These are phyloP conservation scores for Hippocampus kuda DNA, from an alignment of 2,797 vertebrate genomes.

Conservation along the genomic window DNA sequence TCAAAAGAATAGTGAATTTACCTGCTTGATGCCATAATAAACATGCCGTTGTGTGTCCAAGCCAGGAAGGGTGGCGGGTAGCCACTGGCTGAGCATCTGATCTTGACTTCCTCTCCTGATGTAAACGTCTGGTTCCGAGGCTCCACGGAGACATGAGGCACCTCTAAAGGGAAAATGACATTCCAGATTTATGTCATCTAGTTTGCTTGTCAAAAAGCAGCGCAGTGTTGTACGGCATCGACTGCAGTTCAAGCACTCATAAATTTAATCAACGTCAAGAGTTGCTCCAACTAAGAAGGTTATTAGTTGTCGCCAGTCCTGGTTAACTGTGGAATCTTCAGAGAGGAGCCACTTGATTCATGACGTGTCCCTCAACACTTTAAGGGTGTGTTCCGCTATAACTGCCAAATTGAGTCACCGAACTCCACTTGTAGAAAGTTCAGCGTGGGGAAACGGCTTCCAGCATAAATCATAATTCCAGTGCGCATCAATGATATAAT, in stretches of 20 bases:
- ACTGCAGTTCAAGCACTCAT: background rate
- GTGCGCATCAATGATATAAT: constrained; percentile 6
- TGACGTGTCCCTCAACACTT: constrained; percentile 42
- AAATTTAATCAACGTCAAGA: background rate
- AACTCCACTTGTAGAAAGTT: constrained; percentile 16
- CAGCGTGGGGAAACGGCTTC: constrained; percentile 11
- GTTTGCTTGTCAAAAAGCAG: background rate
- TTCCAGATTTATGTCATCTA: background rate
- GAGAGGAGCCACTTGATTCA: constrained; percentile 49
- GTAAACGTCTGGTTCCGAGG: constrained; percentile 83
- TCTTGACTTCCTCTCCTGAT: constrained; percentile 75
- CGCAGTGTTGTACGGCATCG: background rate
- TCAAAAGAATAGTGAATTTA: constrained; percentile 28
- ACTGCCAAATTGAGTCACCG: constrained; percentile 20
- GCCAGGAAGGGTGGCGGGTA: constrained; percentile 77
- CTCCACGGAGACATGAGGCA: constrained; percentile 73
- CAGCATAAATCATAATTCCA: background rate
- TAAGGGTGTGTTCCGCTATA: constrained; percentile 33
- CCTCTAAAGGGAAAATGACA: constrained; percentile 59
- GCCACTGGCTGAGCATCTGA: constrained; percentile 79
- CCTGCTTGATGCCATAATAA: constrained; percentile 83
- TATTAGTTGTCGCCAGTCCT: constrained; percentile 19
- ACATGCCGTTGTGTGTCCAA: constrained; percentile 88
- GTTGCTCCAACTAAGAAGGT: constrained; percentile 33
- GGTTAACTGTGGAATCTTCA: constrained; percentile 21